Evolutionary conservation across 1,140 invertebrate species (phyloP).

Genomic region (Pantala flavescens): DNA sequence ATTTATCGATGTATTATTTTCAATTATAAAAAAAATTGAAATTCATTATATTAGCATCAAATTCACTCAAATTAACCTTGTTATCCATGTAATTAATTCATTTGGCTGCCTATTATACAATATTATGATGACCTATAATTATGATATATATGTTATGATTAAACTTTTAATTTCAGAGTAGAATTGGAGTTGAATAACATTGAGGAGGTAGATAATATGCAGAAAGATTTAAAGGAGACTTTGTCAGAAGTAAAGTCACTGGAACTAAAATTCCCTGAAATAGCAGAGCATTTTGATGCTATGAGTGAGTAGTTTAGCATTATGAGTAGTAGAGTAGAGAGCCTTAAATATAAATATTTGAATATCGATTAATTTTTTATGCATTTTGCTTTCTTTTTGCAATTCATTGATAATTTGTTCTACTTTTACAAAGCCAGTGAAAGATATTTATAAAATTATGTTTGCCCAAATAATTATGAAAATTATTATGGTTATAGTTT

Average conservation of each 20-base stretch:
- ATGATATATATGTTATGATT: background rate
- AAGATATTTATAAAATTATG: background rate
- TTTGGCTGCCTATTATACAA: too few relatives aligned
- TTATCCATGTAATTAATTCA: background rate
- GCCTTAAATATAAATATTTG: conserved; percentile 18
- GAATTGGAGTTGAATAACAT: background rate
- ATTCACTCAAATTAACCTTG: background rate
- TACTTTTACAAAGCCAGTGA: background rate
- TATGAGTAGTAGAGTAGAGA: too few relatives aligned
- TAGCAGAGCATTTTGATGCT: conserved; percentile 58
- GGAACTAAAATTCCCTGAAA: conserved; percentile 56
- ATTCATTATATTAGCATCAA: background rate
- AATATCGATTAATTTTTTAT: background rate
- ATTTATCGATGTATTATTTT: background rate
- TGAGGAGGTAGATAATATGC: conserved; percentile 28
- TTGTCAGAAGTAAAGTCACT: conserved; percentile 44
- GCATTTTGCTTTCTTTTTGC: background rate
- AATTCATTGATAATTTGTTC: background rate
- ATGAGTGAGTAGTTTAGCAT: conserved; percentile 49
- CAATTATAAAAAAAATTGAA: conserved; percentile 9
- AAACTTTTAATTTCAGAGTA: background rate
- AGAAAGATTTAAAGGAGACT: conserved; percentile 52
- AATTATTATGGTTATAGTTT: too few relatives aligned
- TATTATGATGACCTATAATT: too few relatives aligned
- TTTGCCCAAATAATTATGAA: background rate